A percentile compares a stretch with the other conserved stretches of the same genome.
Conservation (phyloP, 2,797 vertebrate genomes). For the Naso thynnoides region DNA sequence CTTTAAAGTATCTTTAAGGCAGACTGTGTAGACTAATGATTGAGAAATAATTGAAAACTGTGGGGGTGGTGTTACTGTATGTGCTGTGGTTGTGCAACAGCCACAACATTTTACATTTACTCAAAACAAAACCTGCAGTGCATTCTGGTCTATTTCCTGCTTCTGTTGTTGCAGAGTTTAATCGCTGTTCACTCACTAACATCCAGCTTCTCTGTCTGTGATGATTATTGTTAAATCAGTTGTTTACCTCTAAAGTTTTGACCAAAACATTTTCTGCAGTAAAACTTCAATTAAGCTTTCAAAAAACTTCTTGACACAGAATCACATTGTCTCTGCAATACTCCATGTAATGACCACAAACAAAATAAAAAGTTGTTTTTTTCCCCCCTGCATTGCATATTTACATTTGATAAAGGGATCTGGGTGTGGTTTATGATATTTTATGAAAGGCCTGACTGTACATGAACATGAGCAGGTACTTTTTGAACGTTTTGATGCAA, state of each 20-base stretch:
- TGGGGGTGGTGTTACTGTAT: neutral
- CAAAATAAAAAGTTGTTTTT: neutral
- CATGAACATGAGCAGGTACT: neutral
- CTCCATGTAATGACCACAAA: neutral
- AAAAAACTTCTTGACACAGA: neutral
- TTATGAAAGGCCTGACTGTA: conserved; percentile 9
- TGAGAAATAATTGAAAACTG: neutral
- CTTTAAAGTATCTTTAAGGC: neutral
- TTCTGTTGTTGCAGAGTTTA: neutral
- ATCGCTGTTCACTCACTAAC: neutral
- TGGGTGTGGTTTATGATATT: neutral
- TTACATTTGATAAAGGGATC: neutral
- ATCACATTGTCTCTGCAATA: neutral
- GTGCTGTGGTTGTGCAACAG: neutral
- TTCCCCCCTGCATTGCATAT: neutral
- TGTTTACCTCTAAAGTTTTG: neutral
- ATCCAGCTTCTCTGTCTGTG: neutral
- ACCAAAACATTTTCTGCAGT: neutral
- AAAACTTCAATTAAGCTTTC: neutral
- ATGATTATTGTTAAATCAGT: neutral
- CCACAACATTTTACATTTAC: neutral
- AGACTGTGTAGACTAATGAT: neutral
- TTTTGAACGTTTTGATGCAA: neutral
- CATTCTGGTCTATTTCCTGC: conserved; percentile 8
- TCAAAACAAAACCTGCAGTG: neutral